Conservation (phyloP, 2,113 vertebrate species). For the Clarias macrocephalus region DNA sequence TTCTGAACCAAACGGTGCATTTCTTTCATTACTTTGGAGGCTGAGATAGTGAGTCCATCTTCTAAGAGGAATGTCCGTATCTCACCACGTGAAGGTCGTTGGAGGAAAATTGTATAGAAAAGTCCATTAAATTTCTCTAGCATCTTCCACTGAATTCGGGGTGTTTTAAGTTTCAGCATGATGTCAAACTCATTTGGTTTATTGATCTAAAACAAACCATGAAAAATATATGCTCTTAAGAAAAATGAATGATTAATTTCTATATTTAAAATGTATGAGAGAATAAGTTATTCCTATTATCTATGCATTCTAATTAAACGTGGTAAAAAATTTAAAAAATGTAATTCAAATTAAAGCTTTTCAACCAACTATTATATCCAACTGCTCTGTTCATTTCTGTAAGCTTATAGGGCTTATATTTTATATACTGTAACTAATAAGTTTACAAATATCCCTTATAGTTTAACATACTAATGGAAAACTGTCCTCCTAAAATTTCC, state of each 20-base stretch:
- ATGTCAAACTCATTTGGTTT: constrained; percentile 69
- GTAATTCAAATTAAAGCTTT: not conserved
- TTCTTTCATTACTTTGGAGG: constrained; percentile 61
- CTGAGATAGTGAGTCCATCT: constrained; percentile 58
- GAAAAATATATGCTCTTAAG: not conserved
- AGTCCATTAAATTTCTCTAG: constrained; percentile 61
- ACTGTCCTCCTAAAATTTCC: not conserved
- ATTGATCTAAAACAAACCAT: constrained; percentile 57
- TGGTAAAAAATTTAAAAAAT: not conserved
- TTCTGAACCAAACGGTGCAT: constrained; percentile 58
- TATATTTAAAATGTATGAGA: not conserved
- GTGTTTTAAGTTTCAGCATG: constrained; percentile 63
- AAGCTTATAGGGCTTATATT: not conserved
- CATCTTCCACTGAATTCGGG: constrained; percentile 20
- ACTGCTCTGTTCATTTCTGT: not conserved
- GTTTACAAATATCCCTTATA: not conserved
- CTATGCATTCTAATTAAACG: not conserved
- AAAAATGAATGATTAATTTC: not conserved
- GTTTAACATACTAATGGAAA: not conserved
- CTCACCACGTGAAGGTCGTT: constrained; percentile 15
- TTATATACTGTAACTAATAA: not conserved
- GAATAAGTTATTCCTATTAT: not conserved
- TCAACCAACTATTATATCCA: not conserved
- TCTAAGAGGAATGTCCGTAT: constrained; percentile 64
- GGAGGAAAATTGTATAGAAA: constrained; percentile 62